phyloP scores from a whole-genome alignment of 2,888 invertebrate species.

The Cryptophagus acutangulus region DNA sequence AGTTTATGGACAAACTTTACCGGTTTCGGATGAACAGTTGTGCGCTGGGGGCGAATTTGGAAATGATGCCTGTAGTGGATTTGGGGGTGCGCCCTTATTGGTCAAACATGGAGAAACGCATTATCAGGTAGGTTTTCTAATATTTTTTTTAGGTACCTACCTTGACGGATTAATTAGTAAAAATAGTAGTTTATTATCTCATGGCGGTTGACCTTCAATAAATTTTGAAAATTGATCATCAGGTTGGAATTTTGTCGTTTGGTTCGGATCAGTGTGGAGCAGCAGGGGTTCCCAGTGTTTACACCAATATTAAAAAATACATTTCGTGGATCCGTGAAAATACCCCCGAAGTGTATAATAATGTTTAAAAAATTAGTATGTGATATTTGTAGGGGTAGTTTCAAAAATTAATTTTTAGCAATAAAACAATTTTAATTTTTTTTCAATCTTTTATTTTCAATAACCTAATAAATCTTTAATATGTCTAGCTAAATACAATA shows the following conservation, averaged over 20 bases:
- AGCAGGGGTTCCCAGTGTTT: constrained; percentile 69
- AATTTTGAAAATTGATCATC: constrained; percentile 15
- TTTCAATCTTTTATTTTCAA: constrained; percentile 8
- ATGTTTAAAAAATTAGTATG: constrained; percentile 10
- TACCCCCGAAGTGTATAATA: constrained; percentile 49
- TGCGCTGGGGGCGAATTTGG: constrained; percentile 72
- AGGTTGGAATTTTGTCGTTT: constrained; percentile 76
- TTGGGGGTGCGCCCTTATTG: constrained; percentile 71
- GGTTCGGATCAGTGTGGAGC: constrained; percentile 75
- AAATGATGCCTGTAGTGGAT: constrained; percentile 73
- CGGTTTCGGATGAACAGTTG: constrained; percentile 59
- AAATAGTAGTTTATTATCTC: no score
- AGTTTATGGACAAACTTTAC: constrained; percentile 64
- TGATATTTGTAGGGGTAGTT: constrained; percentile 7
- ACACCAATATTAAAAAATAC: constrained; percentile 70
- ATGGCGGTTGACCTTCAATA: no score
- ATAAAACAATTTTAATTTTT: no score
- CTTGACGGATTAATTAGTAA: no score
- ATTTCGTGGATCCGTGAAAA: constrained; percentile 72
- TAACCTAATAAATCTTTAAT: constrained; percentile 17
- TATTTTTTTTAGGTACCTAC: constrained; percentile 1
- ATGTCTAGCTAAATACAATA: constrained; percentile 13
- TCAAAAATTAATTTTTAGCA: background rate
- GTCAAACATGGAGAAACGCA: constrained; percentile 58
- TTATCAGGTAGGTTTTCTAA: constrained; percentile 54